phyloP scores from a whole-genome alignment of 2,888 invertebrate genomes.

The Entomobrya multifasciata region DNA sequence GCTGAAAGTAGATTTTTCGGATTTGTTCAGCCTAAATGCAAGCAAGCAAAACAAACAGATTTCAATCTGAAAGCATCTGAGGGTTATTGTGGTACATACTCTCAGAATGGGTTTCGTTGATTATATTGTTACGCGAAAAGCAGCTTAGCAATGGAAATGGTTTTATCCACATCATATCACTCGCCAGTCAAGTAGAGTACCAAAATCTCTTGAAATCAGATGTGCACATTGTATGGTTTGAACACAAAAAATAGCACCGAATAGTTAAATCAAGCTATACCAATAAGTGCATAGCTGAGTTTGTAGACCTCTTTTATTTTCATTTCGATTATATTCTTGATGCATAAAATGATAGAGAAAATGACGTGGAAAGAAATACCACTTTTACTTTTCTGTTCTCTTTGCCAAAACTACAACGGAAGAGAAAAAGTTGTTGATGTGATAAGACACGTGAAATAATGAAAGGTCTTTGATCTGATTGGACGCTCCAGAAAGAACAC shows the following conservation, averaged over 20 bases:
- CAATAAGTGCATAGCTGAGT: no score
- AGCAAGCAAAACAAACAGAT: slow-evolving; percentile 49
- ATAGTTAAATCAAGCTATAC: no score
- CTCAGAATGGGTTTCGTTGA: slow-evolving; percentile 23
- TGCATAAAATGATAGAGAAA: not conserved
- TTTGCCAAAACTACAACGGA: not conserved
- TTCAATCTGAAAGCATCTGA: not conserved
- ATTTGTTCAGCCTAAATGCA: slow-evolving; percentile 33
- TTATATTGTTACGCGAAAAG: slow-evolving; percentile 57
- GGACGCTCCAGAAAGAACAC: not conserved
- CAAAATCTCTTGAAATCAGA: no score
- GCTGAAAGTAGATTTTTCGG: not conserved
- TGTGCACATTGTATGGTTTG: not conserved
- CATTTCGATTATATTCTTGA: not conserved
- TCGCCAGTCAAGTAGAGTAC: no score
- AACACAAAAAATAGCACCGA: not conserved
- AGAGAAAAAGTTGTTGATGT: not conserved
- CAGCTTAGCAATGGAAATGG: slow-evolving; percentile 61
- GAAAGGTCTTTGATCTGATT: slow-evolving; percentile 39
- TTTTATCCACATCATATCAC: slow-evolving; percentile 53
- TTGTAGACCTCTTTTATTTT: no score
- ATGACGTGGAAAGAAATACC: not conserved
- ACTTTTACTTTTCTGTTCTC: not conserved
- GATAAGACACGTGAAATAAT: not conserved
- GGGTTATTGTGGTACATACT: slow-evolving; percentile 20